phyloP scores from a whole-genome alignment of 2,113 vertebrate genomes.

The Polyodon spathula region DNA sequence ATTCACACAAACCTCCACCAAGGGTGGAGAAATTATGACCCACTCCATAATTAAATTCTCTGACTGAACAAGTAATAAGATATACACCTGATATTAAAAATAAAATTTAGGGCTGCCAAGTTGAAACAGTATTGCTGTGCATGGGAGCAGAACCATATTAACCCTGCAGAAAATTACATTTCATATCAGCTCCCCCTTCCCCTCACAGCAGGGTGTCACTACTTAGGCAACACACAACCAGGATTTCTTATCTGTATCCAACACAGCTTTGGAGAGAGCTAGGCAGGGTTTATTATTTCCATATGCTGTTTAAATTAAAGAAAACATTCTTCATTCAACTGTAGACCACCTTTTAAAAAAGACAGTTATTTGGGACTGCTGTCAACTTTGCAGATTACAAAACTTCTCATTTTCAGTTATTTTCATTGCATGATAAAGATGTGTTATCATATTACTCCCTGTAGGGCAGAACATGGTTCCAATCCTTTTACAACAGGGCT shows the following conservation, averaged over 20 bases:
- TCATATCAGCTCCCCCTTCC: constrained; percentile 11
- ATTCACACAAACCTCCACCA: background rate
- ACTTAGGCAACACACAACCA: background rate
- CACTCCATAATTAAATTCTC: constrained; percentile 12
- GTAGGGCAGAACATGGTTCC: background rate
- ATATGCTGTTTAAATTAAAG: constrained; percentile 24
- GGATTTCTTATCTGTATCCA: constrained; percentile 21
- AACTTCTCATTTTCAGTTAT: background rate
- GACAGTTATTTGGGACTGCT: constrained; percentile 26
- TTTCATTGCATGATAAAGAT: background rate
- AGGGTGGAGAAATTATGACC: constrained; percentile 8
- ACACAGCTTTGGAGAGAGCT: constrained; percentile 18
- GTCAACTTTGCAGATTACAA: background rate
- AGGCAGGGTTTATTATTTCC: constrained; percentile 34
- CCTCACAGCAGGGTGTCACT: background rate
- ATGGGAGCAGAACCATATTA: constrained; percentile 6
- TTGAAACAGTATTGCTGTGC: constrained; percentile 2
- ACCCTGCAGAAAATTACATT: background rate
- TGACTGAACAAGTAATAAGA: constrained; percentile 1
- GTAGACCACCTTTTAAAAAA: constrained; percentile 27
- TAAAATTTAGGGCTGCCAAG: constrained; percentile 2
- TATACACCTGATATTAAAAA: constrained; percentile 3
- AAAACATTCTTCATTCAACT: constrained; percentile 35
- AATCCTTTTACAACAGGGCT: too few species aligned
- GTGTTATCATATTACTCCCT: background rate